Evolutionary conservation across 2,797 vertebrate genomes (phyloP).

Genomic region (Crocodylus rhombifer): DNA sequence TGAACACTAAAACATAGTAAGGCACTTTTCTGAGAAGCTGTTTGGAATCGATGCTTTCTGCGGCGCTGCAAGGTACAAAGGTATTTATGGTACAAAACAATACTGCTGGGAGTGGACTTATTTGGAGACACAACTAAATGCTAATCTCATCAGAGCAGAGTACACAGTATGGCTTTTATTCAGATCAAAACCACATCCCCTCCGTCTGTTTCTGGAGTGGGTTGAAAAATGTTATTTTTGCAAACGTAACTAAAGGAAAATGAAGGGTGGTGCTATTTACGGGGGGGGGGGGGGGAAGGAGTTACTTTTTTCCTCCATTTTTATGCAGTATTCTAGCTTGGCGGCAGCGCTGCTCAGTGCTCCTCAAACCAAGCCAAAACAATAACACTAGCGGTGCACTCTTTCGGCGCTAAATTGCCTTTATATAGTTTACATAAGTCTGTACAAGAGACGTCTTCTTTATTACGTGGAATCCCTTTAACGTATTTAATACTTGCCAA

Average conservation of each 20-base stretch:
- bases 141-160: conserved; percentile 51
- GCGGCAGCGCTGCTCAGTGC: conserved; percentile 32
- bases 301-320: conserved; percentile 37
- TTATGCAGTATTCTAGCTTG: conserved; percentile 46
- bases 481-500: conserved; percentile 73
- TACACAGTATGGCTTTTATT: conserved; percentile 70
- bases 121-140: conserved; percentile 26
- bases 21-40: conserved; percentile 69
- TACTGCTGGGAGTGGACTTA: conserved; percentile 49
- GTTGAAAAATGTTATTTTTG: conserved; percentile 2
- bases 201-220: neutral
- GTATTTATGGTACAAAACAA: conserved; percentile 60
- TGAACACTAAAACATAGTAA: conserved; percentile 72
- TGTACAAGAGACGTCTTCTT: conserved; percentile 59
- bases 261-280: conserved; percentile 54
- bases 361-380: conserved; percentile 61
- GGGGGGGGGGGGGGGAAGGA: conserved; percentile 37
- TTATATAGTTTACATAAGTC: conserved; percentile 66
- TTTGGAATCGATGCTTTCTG: conserved; percentile 19
- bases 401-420: conserved; percentile 47
- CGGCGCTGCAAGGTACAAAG: conserved; percentile 50
- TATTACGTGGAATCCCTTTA: conserved; percentile 68
- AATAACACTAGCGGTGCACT: conserved; percentile 67
- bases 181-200: conserved; percentile 49
- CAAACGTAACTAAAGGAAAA: neutral